Percentiles rank a stretch among this genome's conserved stretches.
phyloP scores from a whole-genome alignment of 2,888 invertebrate genomes.

The Linhomoeus sp. region DNA sequence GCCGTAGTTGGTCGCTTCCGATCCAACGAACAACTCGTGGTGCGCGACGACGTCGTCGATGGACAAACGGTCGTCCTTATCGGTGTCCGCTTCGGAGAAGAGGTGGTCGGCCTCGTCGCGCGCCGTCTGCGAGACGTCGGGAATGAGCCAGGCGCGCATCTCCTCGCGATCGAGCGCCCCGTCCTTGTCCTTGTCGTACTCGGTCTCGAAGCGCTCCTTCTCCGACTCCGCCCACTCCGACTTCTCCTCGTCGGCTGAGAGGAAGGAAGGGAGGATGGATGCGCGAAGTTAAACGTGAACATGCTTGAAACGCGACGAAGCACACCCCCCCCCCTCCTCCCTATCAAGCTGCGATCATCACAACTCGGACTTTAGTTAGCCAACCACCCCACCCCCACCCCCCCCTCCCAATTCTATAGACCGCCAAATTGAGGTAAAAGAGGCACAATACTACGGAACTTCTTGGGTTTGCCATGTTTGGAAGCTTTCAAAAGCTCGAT shows the following conservation, averaged over 20 bases:
- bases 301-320: too few relatives aligned
- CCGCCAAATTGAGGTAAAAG: too few relatives aligned
- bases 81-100: slow-evolving; percentile 35
- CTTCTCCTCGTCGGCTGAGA: slow-evolving; percentile 1
- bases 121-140: slow-evolving; percentile 40
- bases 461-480: too few relatives aligned
- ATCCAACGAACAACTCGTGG: slow-evolving; percentile 72
- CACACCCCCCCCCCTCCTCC: too few relatives aligned
- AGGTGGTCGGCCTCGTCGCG: slow-evolving; percentile 72
- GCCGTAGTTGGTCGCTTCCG: slow-evolving; percentile 72
- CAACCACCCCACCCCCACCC: too few relatives aligned
- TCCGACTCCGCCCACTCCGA: slow-evolving; percentile 15
- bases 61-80: slow-evolving; percentile 38
- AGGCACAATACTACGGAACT: too few relatives aligned
- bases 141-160: slow-evolving; percentile 51
- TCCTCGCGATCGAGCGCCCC: slow-evolving; percentile 56
- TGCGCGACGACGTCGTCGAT: slow-evolving; percentile 61
- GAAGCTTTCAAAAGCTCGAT: too few relatives aligned
- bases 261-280: neutral
- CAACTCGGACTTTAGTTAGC: too few relatives aligned
- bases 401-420: too few relatives aligned
- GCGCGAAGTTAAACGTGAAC: neutral
- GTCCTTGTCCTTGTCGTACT: slow-evolving; percentile 63
- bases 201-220: slow-evolving; percentile 50
- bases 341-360: too few relatives aligned